Percentiles rank a stretch among this genome's conserved stretches.
phyloP scores from a whole-genome alignment of 2,888 invertebrate genomes.

The Watsonalla cultraria region DNA sequence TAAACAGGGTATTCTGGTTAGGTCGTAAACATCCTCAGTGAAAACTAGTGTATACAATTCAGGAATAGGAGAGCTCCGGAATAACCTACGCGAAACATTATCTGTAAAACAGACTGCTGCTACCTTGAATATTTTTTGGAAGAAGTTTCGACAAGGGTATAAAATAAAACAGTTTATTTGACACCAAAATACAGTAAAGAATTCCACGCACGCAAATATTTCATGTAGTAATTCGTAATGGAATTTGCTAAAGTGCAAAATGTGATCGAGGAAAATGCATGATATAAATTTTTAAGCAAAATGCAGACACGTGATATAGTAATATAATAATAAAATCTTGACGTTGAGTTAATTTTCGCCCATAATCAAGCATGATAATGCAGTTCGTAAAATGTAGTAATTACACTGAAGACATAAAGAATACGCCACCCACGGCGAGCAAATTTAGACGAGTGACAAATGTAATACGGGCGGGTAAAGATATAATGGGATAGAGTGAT shows the following conservation, averaged over 20 bases:
- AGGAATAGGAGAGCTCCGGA: not conserved
- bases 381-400: too few species aligned
- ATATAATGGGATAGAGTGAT: slow-evolving; percentile 8
- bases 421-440: slow-evolving; percentile 50
- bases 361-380: too few species aligned
- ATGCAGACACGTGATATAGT: not conserved
- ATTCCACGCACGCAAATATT: not conserved
- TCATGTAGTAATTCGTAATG: not conserved
- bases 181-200: not conserved
- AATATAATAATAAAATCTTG: not conserved
- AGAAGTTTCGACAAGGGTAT: too few species aligned
- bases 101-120: too few species aligned
- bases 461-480: slow-evolving; percentile 9
- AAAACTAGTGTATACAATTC: not conserved
- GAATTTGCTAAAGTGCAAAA: not conserved
- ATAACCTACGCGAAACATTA: not conserved
- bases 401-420: slow-evolving; percentile 22
- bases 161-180: not conserved
- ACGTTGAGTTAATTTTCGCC: not conserved
- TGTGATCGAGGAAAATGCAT: not conserved
- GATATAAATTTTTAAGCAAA: not conserved
- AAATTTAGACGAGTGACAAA: slow-evolving; percentile 53
- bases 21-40: not conserved
- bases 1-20: not conserved
- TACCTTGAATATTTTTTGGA: not conserved